A percentile compares a stretch with the other conserved stretches of the same genome.
phyloP scores from a whole-genome alignment of 2,113 vertebrate species.

The Apodemus speciosus region DNA sequence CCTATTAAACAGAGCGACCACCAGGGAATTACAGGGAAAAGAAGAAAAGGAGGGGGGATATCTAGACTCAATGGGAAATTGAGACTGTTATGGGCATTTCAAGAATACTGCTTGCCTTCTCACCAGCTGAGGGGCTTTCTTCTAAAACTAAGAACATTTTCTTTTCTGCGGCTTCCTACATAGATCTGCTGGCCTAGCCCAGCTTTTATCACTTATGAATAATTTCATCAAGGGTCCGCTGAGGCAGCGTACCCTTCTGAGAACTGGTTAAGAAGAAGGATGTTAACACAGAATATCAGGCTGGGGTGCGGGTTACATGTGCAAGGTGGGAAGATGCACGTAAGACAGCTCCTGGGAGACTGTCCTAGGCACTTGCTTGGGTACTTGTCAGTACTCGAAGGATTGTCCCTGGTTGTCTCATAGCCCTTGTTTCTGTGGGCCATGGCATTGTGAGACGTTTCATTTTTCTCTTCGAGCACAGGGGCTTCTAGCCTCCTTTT shows the following conservation, averaged over 20 bases:
- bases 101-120: constrained; percentile 57
- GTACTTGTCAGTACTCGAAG: background rate
- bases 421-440: background rate
- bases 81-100: constrained; percentile 11
- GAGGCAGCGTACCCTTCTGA: background rate
- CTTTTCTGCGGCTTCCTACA: background rate
- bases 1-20: too few species aligned
- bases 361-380: background rate
- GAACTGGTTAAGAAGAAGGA: background rate
- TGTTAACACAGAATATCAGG: background rate
- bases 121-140: background rate
- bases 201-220: background rate
- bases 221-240: background rate
- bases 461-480: constrained; percentile 1
- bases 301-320: background rate
- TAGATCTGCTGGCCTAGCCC: background rate
- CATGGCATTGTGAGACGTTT: background rate
- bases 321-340: background rate
- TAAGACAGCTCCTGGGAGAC: background rate
- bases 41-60: constrained; percentile 48
- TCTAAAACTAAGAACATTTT: constrained; percentile 5
- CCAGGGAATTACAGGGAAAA: too few species aligned
- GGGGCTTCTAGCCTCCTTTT: constrained; percentile 1
- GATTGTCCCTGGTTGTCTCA: background rate
- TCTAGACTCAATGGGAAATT: constrained; percentile 48